These are phyloP conservation scores for Rhagologus leucostigma DNA, from an alignment of 2,113 vertebrate genomes.

Conservation along the genomic window DNA sequence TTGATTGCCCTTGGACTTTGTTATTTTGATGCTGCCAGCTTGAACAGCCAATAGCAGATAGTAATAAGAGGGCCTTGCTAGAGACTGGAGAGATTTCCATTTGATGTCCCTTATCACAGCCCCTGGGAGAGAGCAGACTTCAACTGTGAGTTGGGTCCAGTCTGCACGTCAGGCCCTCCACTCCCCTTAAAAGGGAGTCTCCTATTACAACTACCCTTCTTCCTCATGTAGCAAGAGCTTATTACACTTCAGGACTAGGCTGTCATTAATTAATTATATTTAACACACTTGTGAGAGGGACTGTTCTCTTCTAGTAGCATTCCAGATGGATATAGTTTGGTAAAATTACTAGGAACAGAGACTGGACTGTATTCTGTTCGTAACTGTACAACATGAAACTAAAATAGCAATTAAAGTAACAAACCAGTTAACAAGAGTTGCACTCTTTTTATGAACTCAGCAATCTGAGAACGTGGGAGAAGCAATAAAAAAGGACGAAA, in stretches of 20 bases:
- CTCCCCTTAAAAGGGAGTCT: background rate
- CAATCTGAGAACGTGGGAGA: background rate
- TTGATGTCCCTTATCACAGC: fast-evolving
- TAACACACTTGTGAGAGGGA: background rate
- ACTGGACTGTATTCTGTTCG: background rate
- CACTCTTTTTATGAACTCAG: background rate
- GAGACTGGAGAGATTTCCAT: background rate
- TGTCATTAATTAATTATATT: background rate
- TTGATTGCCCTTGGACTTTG: background rate
- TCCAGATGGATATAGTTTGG: background rate
- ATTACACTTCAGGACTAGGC: background rate
- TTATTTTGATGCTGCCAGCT: background rate
- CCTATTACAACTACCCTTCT: too few relatives aligned
- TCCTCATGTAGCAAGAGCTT: background rate
- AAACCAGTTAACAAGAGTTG: background rate
- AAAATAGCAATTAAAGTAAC: background rate
- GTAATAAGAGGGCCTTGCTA: background rate
- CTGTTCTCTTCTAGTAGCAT: background rate
- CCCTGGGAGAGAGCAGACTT: background rate
- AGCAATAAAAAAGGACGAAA: background rate
- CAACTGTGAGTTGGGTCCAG: background rate
- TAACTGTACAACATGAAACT: background rate
- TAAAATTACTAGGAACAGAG: background rate
- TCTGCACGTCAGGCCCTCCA: fast-evolving
- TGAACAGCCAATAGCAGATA: background rate